Percentiles rank a stretch among this genome's conserved stretches.
Evolutionary conservation across 2,113 vertebrate genomes (phyloP).

Genomic region (Lophius piscatorius): DNA sequence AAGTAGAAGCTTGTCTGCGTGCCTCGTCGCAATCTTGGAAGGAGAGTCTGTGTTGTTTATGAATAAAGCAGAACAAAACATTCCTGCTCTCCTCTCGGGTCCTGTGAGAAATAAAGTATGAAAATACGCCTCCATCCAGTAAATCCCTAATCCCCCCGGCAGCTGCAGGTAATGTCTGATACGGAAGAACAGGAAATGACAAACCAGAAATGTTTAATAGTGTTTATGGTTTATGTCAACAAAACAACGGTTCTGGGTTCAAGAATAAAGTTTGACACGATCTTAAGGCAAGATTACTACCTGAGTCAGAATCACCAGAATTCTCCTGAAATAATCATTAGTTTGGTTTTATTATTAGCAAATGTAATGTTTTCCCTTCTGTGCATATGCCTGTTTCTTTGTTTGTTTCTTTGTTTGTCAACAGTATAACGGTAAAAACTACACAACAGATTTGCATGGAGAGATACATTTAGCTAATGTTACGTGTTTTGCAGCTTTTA

Average conservation of each 20-base stretch:
- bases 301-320: no score
- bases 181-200: slow-evolving; percentile 25
- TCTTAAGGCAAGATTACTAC: no score
- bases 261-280: no score
- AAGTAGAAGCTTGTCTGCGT: slow-evolving; percentile 12
- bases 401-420: no score
- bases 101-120: slow-evolving; percentile 28
- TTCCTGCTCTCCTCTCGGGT: slow-evolving; percentile 6
- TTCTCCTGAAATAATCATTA: no score
- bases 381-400: no score
- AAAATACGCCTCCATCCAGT: slow-evolving; percentile 21
- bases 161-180: slow-evolving; percentile 18
- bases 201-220: slow-evolving; percentile 23
- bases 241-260: slow-evolving; percentile 11
- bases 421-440: neutral
- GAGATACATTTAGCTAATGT: no score
- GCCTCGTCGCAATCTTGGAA: slow-evolving; percentile 7
- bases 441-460: no score
- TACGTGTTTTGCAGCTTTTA: no score
- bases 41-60: slow-evolving; percentile 13
- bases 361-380: no score
- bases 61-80: slow-evolving; percentile 31
- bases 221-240: slow-evolving; percentile 38
- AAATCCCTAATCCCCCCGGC: slow-evolving; percentile 14
- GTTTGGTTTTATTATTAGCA: no score